Evolutionary conservation across 2,888 invertebrate species (phyloP).

Genomic region (Ephialtes manifestator): DNA sequence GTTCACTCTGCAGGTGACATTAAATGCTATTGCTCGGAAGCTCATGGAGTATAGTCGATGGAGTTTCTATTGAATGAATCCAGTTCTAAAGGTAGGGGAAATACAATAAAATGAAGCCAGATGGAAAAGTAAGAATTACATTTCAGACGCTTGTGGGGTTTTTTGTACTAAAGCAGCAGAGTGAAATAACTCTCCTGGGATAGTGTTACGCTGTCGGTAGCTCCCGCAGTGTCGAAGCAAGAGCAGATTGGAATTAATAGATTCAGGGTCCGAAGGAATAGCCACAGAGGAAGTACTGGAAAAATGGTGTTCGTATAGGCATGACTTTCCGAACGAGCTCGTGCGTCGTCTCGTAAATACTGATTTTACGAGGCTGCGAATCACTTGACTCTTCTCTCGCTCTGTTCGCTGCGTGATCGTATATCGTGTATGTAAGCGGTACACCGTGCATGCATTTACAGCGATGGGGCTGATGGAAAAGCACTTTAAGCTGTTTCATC

Average conservation of each 20-base stretch:
- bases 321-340: neutral
- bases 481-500: neutral
- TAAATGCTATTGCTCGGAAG: neutral
- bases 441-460: neutral
- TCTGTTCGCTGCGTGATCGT: neutral
- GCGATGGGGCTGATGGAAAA: conserved; percentile 9
- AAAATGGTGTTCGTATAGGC: neutral
- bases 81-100: neutral
- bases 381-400: conserved; percentile 36
- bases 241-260: neutral
- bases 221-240: neutral
- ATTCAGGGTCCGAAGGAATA: neutral
- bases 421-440: neutral
- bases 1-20: neutral
- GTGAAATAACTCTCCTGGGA: conserved; percentile 5
- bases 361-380: conserved; percentile 44
- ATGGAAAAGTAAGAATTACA: neutral
- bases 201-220: neutral
- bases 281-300: conserved; percentile 5
- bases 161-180: neutral
- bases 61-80: neutral
- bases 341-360: conserved; percentile 37
- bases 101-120: neutral
- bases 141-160: neutral
- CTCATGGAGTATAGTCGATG: neutral